Conservation (phyloP, 2,888 invertebrate species). For the Polyommatus iphigenia region DNA sequence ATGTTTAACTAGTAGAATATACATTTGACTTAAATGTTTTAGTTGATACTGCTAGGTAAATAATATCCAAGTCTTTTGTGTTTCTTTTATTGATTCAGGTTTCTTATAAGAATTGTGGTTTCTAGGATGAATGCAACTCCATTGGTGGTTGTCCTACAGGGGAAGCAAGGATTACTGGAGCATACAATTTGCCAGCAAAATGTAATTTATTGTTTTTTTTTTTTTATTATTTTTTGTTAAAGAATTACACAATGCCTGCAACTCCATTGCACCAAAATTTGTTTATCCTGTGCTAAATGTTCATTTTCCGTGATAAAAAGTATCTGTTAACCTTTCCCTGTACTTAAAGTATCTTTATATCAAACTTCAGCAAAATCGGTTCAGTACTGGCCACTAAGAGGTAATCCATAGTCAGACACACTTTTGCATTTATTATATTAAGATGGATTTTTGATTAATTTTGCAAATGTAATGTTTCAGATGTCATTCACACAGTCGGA, state of each 20-base stretch:
- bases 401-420: neutral
- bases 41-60: too few relatives aligned
- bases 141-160: slow-evolving; percentile 90
- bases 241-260: too few relatives aligned
- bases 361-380: too few relatives aligned
- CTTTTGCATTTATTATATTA: slow-evolving; percentile 47
- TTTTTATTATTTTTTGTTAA: too few relatives aligned
- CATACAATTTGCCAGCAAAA: slow-evolving; percentile 90
- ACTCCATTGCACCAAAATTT: too few relatives aligned
- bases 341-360: too few relatives aligned
- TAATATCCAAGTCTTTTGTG: neutral
- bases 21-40: neutral
- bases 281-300: too few relatives aligned
- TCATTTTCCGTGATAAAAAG: too few relatives aligned
- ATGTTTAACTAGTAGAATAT: too few relatives aligned
- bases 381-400: too few relatives aligned
- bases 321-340: too few relatives aligned
- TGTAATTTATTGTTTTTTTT: slow-evolving; percentile 77
- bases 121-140: slow-evolving; percentile 84
- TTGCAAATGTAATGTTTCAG: slow-evolving; percentile 84
- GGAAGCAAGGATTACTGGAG: slow-evolving; percentile 90
- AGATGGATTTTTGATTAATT: neutral
- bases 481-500: slow-evolving; percentile 94
- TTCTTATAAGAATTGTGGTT: neutral
- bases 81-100: slow-evolving; percentile 17